These are phyloP conservation scores for Anagrus nilaparvatae DNA, from an alignment of 1,140 invertebrate species.

Conservation along the genomic window DNA sequence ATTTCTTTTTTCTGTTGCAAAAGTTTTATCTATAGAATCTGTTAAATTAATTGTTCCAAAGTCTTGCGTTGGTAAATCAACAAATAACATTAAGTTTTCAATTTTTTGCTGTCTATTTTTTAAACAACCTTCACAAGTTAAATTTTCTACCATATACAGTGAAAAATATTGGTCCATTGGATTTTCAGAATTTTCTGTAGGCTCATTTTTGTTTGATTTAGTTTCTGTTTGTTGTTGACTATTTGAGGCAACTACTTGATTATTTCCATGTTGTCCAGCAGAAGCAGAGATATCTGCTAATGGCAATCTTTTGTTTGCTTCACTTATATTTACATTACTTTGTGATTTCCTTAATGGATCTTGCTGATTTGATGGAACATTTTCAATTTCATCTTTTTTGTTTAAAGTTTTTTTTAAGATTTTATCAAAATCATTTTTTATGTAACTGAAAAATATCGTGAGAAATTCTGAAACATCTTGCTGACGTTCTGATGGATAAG, in stretches of 20 bases:
- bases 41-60: slow-evolving; percentile 20
- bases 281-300: slow-evolving; percentile 19
- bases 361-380: slow-evolving; percentile 22
- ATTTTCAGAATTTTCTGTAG: slow-evolving; percentile 16
- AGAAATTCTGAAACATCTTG: slow-evolving; percentile 36
- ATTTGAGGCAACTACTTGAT: background rate
- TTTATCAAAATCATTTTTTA: slow-evolving; percentile 28
- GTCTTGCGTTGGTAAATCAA: slow-evolving; percentile 24
- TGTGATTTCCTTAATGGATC: slow-evolving; percentile 14
- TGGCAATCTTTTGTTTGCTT: slow-evolving; percentile 19
- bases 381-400: slow-evolving; percentile 21
- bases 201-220: slow-evolving; percentile 4
- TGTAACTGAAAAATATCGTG: slow-evolving; percentile 32
- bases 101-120: slow-evolving; percentile 26
- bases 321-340: slow-evolving; percentile 8
- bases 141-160: slow-evolving; percentile 31
- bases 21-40: slow-evolving; percentile 24
- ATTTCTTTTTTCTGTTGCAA: slow-evolving; percentile 26
- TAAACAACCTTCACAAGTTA: slow-evolving; percentile 24
- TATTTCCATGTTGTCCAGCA: slow-evolving; percentile 12
- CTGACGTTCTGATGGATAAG: slow-evolving; percentile 30
- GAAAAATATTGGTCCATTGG: slow-evolving; percentile 32
- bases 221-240: slow-evolving; percentile 3
- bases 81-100: slow-evolving; percentile 32
- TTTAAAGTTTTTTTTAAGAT: slow-evolving; percentile 11